A percentile compares a stretch with the other conserved stretches of the same genome.
Evolutionary conservation across 2,888 invertebrate genomes (phyloP).

Genomic region (Hoplodrina ambigua): DNA sequence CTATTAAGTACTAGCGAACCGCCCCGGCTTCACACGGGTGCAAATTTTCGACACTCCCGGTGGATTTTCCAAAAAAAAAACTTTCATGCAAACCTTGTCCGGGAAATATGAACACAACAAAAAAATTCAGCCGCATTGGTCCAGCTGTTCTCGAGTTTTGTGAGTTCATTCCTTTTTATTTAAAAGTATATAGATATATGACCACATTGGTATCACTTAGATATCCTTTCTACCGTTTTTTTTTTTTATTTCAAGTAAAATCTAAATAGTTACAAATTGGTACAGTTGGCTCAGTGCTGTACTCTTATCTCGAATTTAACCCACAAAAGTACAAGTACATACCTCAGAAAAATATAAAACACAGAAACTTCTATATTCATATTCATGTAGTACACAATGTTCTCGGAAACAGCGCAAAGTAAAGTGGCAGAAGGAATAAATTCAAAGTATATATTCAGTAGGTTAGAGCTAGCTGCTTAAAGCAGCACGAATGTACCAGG

Average conservation of each 20-base stretch:
- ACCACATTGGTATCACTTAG: too few species aligned
- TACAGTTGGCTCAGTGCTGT: background rate
- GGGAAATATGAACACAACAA: too few species aligned
- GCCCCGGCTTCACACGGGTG: too few species aligned
- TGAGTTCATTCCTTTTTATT: too few species aligned
- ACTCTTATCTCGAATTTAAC: background rate
- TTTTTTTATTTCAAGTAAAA: background rate
- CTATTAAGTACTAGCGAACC: too few species aligned
- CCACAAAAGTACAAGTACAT: background rate
- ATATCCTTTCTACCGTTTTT: too few species aligned
- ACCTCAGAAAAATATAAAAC: slow-evolving; percentile 16
- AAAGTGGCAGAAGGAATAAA: slow-evolving; percentile 55
- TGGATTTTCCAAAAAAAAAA: too few species aligned
- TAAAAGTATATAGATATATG: too few species aligned
- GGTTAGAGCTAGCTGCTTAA: slow-evolving; percentile 58
- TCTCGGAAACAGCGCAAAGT: slow-evolving; percentile 44
- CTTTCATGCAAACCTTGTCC: too few species aligned
- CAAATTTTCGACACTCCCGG: too few species aligned
- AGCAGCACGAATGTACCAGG: slow-evolving; percentile 58
- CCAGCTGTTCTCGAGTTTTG: too few species aligned
- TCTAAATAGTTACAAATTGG: background rate
- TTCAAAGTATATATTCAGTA: slow-evolving; percentile 48
- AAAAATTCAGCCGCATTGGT: too few species aligned
- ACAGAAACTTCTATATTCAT: slow-evolving; percentile 40
- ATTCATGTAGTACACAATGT: slow-evolving; percentile 50